These are phyloP conservation scores for Maniola jurtina DNA, from an alignment of 1,140 invertebrate genomes.

Conservation along the genomic window DNA sequence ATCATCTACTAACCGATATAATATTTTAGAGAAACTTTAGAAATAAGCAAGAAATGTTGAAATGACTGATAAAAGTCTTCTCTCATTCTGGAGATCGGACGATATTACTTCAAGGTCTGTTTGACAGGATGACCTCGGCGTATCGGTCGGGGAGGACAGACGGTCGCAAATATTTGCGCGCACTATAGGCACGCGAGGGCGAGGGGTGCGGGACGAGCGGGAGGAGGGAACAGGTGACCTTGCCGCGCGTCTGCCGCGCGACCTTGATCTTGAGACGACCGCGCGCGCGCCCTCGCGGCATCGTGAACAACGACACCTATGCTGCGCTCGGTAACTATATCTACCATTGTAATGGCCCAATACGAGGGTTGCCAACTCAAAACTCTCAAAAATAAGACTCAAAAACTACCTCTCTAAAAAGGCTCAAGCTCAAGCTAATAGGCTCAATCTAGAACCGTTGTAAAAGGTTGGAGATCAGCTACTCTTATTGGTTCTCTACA, in stretches of 20 bases:
- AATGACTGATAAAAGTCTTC: constrained; percentile 55
- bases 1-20: too few relatives aligned
- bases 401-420: too few relatives aligned
- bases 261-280: constrained; percentile 78
- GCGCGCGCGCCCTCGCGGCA: constrained; percentile 56
- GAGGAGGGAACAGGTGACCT: constrained; percentile 55
- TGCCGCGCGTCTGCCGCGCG: constrained; percentile 68
- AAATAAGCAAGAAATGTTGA: constrained; percentile 31
- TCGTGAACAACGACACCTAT: constrained; percentile 55
- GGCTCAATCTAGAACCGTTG: too few relatives aligned
- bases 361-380: constrained; percentile 14
- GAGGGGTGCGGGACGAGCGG: constrained; percentile 33
- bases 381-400: not conserved
- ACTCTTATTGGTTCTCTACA: too few relatives aligned
- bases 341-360: constrained; percentile 30
- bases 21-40: not conserved
- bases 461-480: too few relatives aligned
- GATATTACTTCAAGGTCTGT: constrained; percentile 73
- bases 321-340: constrained; percentile 38
- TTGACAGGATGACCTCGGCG: constrained; percentile 71
- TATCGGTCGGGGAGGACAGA: constrained; percentile 77
- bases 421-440: too few relatives aligned
- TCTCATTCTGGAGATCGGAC: constrained; percentile 63
- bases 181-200: constrained; percentile 47
- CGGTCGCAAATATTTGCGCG: constrained; percentile 75